A percentile compares a stretch with the other conserved stretches of the same genome.
Evolutionary conservation across 2,113 vertebrate species (phyloP).

Genomic region (Myocastor coypus): DNA sequence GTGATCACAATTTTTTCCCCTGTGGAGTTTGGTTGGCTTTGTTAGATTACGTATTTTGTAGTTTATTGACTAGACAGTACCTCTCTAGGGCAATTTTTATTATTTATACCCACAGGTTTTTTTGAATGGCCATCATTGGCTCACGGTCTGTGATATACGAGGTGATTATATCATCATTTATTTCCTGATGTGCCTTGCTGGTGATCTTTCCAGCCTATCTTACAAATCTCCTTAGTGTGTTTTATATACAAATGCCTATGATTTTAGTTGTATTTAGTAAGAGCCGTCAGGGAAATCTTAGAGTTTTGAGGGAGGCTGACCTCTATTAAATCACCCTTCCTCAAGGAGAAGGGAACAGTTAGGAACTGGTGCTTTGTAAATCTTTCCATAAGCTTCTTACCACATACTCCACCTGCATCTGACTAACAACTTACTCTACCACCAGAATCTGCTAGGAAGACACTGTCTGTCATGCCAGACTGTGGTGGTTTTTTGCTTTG

Average conservation of each 20-base stretch:
- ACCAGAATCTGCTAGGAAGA: conserved; percentile 52
- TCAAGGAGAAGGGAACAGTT: background rate
- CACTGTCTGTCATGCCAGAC: background rate
- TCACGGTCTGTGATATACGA: background rate
- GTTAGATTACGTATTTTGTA: background rate
- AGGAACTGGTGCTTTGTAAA: background rate
- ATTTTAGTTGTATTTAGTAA: conserved; percentile 39
- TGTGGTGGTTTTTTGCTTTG: conserved; percentile 55
- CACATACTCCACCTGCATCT: background rate
- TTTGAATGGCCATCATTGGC: background rate
- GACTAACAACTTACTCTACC: conserved; percentile 42
- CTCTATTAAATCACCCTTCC: conserved; percentile 31
- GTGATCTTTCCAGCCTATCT: background rate
- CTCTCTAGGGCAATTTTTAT: background rate
- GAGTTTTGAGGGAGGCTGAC: background rate
- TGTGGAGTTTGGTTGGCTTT: background rate
- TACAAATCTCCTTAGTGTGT: background rate
- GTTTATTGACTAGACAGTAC: background rate
- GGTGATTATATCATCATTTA: background rate
- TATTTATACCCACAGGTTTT: background rate
- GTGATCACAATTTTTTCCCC: background rate
- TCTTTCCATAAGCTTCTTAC: conserved; percentile 46
- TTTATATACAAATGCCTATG: background rate
- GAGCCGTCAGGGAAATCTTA: background rate
- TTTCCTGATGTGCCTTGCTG: background rate